Evolutionary conservation across 2,888 invertebrate genomes (phyloP).

Genomic region (Drosophila hawaiiensis): DNA sequence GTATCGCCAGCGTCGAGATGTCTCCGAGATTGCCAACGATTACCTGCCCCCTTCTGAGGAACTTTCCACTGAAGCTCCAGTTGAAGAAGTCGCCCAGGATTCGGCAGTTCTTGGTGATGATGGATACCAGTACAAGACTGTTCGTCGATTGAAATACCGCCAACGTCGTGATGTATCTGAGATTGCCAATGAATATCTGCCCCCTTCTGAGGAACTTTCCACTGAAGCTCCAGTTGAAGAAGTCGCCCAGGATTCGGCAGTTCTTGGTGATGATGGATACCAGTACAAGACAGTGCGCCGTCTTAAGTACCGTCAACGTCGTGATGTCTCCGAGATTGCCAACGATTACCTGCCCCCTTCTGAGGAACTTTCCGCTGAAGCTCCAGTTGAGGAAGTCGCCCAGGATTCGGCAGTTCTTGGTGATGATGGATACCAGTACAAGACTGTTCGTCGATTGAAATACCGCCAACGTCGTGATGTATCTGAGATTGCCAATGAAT

Average conservation of each 20-base stretch:
- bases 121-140: slow-evolving; percentile 53
- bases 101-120: slow-evolving; percentile 49
- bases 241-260: slow-evolving; percentile 49
- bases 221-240: slow-evolving; percentile 25
- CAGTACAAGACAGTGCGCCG: slow-evolving; percentile 63
- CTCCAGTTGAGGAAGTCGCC: slow-evolving; percentile 27
- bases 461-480: slow-evolving; percentile 22
- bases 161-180: slow-evolving; percentile 49
- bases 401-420: slow-evolving; percentile 19
- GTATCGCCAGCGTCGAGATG: slow-evolving; percentile 77
- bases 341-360: slow-evolving; percentile 48
- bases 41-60: slow-evolving; percentile 71
- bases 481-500: slow-evolving; percentile 11
- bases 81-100: slow-evolving; percentile 49
- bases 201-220: not conserved
- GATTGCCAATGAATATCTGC: slow-evolving; percentile 36
- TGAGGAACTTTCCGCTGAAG: slow-evolving; percentile 37
- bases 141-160: slow-evolving; percentile 48
- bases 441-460: slow-evolving; percentile 16
- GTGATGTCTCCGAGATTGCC: slow-evolving; percentile 63
- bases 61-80: slow-evolving; percentile 36
- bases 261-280: slow-evolving; percentile 55
- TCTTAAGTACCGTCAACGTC: slow-evolving; percentile 64
- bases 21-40: slow-evolving; percentile 68
- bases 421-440: slow-evolving; percentile 20